Evolutionary conservation across 2,888 invertebrate genomes (phyloP).

Genomic region (Abrostola tripartita): DNA sequence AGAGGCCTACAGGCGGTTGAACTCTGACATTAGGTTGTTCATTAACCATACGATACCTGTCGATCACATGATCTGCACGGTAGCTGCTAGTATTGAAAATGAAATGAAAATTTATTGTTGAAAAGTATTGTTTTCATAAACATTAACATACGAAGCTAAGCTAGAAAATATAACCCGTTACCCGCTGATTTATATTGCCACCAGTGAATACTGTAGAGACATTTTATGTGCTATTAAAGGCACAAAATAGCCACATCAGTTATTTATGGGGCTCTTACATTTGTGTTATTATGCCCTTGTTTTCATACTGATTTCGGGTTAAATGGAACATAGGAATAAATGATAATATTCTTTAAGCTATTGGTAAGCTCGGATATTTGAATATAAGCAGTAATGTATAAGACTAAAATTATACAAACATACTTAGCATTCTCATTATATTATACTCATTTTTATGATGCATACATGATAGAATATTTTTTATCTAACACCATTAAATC

Average conservation of each 20-base stretch:
- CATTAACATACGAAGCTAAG: not conserved
- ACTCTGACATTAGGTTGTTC: too few species aligned
- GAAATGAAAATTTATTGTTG: too few species aligned
- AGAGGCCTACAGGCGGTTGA: too few species aligned
- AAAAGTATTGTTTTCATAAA: constrained; percentile 6
- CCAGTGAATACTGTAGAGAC: constrained; percentile 29
- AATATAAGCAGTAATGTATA: too few species aligned
- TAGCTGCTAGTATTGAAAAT: too few species aligned
- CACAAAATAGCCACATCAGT: constrained; percentile 33
- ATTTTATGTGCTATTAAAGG: constrained; percentile 40
- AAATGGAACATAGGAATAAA: constrained; percentile 18
- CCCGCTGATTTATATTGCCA: constrained; percentile 38
- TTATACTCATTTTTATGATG: too few species aligned
- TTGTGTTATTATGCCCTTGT: constrained; percentile 13
- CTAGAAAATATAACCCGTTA: constrained; percentile 19
- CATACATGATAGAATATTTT: too few species aligned
- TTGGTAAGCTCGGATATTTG: not conserved
- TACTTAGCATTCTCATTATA: too few species aligned
- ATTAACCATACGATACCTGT: too few species aligned
- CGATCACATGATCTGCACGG: too few species aligned
- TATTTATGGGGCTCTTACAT: constrained; percentile 33
- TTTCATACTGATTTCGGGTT: constrained; percentile 14
- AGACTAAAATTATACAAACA: too few species aligned
- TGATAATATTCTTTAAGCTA: not conserved
- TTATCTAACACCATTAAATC: too few species aligned